These are phyloP conservation scores for Miichthys miiuy DNA, from an alignment of 2,797 vertebrate species.

Conservation along the genomic window DNA sequence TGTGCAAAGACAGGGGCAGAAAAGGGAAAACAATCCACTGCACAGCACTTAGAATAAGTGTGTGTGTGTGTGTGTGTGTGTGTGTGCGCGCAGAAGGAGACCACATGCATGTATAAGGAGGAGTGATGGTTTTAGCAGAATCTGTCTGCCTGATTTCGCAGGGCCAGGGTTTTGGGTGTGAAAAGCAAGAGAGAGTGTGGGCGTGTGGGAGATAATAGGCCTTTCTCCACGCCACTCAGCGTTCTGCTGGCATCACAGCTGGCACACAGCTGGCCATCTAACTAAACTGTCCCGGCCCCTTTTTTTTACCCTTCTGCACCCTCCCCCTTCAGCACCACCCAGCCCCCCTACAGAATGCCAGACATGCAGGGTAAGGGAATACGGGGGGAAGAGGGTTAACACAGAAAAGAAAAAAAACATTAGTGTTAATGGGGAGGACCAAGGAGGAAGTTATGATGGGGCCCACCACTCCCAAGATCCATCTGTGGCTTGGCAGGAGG, in stretches of 20 bases:
- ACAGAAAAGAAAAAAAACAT: conserved; percentile 71
- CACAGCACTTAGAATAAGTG: conserved; percentile 43
- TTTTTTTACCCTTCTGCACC: conserved; percentile 38
- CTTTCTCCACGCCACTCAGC: conserved; percentile 81
- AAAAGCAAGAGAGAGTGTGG: conserved; percentile 74
- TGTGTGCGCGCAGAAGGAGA: conserved; percentile 45
- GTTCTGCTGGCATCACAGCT: conserved; percentile 82
- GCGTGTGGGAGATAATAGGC: conserved; percentile 82
- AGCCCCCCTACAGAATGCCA: conserved; percentile 78
- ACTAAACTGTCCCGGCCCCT: conserved; percentile 53
- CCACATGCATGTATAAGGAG: conserved; percentile 67
- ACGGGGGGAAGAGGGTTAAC: conserved; percentile 67
- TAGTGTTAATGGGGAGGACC: conserved; percentile 75
- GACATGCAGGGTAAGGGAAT: conserved; percentile 84
- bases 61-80: conserved; percentile 29
- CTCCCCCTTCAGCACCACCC: conserved; percentile 29
- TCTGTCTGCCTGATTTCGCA: conserved; percentile 75
- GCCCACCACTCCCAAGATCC: conserved; percentile 65
- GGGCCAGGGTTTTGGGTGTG: conserved; percentile 67
- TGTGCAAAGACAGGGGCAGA: conserved; percentile 40
- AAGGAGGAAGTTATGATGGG: conserved; percentile 77
- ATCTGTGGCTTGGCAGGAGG: conserved; percentile 72
- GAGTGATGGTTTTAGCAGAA: conserved; percentile 79
- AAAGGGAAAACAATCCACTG: conserved; percentile 47
- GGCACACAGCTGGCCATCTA: conserved; percentile 83